phyloP scores from a whole-genome alignment of 2,113 vertebrate genomes.

The Serilophus lunatus region DNA sequence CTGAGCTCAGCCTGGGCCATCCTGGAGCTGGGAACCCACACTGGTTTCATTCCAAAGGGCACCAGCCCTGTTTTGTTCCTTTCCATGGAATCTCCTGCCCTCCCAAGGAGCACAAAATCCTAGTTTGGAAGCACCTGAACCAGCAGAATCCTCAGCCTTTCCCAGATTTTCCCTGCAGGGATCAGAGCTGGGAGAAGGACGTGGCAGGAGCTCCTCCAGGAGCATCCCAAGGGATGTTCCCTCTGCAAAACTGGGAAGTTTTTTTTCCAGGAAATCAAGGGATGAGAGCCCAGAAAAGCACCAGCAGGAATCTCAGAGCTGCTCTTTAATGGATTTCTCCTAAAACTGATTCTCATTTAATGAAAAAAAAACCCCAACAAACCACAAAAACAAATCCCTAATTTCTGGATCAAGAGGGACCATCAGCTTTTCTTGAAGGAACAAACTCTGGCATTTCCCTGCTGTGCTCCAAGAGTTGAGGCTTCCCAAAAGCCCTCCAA shows the following conservation, averaged over 20 bases:
- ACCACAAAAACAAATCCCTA: neutral
- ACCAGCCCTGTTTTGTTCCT: neutral
- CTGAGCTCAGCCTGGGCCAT: neutral
- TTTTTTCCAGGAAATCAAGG: too few relatives aligned
- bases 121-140: conserved; percentile 36
- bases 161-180: neutral
- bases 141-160: conserved; percentile 44
- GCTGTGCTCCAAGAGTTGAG: neutral
- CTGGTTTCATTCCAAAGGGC: too few relatives aligned
- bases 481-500: conserved; percentile 33
- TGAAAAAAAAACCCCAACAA: neutral
- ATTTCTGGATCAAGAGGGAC: neutral
- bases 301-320: neutral
- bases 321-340: neutral
- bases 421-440: neutral
- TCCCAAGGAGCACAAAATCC: conserved; percentile 53
- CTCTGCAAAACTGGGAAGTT: conserved; percentile 9
- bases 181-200: conserved; percentile 39
- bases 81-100: neutral
- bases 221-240: neutral
- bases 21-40: too few relatives aligned
- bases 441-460: conserved; percentile 12
- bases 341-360: conserved; percentile 8
- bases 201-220: conserved; percentile 18
- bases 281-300: neutral